A percentile compares a stretch with the other conserved stretches of the same genome.
Evolutionary conservation across 2,113 vertebrate species (phyloP).

Genomic region (Phainopepla nitens): DNA sequence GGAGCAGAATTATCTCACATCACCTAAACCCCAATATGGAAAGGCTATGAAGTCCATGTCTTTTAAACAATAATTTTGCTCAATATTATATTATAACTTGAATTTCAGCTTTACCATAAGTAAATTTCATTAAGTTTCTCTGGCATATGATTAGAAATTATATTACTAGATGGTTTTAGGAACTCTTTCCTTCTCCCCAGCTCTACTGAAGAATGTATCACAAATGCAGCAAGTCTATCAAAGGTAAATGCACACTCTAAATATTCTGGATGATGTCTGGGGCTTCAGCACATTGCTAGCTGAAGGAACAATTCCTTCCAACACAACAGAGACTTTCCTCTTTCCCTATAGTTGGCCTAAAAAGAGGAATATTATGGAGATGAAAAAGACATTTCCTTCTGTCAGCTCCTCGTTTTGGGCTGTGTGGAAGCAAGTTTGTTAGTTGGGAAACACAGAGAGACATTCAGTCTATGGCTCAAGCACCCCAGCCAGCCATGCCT

Average conservation of each 20-base stretch:
- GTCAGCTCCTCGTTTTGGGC: not conserved
- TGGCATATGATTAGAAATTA: not conserved
- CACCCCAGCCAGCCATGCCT: not conserved
- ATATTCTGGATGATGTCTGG: not conserved
- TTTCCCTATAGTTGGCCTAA: not conserved
- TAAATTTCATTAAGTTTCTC: not conserved
- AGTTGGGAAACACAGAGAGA: not conserved
- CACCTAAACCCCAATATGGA: not conserved
- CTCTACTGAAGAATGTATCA: not conserved
- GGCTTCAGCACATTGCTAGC: not conserved
- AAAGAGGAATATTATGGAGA: not conserved
- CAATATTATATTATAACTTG: not conserved
- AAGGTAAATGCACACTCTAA: not conserved
- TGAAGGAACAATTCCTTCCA: not conserved
- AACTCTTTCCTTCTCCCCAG: not conserved
- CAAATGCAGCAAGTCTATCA: not conserved
- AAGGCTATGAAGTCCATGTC: not conserved
- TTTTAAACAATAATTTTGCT: not conserved
- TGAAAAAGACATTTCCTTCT: not conserved
- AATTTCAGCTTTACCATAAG: not conserved
- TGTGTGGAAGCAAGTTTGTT: not conserved
- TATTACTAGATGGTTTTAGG: not conserved
- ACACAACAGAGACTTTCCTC: not conserved
- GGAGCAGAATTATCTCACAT: not conserved
- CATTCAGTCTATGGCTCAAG: fast-evolving